Conservation (phyloP, 2,888 invertebrate genomes). For the Drosophila suboccidentalis region DNA sequence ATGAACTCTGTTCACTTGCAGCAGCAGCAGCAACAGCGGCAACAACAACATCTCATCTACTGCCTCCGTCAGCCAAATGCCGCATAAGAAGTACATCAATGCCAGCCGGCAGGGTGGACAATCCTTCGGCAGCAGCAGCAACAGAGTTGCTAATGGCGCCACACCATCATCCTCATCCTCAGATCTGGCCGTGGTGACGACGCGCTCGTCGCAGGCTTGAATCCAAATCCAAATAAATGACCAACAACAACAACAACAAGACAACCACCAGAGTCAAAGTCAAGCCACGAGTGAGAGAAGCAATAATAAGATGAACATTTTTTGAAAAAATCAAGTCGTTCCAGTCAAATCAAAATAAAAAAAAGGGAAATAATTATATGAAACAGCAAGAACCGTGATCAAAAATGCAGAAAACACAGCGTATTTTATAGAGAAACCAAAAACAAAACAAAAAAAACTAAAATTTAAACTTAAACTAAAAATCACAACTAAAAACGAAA, state of each 20-base stretch:
- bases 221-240: slow-evolving; percentile 22
- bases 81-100: slow-evolving; percentile 37
- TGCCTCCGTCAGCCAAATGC: slow-evolving; percentile 28
- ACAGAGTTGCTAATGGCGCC: slow-evolving; percentile 9
- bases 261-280: slow-evolving; percentile 43
- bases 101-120: slow-evolving; percentile 24
- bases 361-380: slow-evolving; percentile 42
- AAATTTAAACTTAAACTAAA: slow-evolving; percentile 34
- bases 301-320: slow-evolving; percentile 55
- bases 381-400: slow-evolving; percentile 79
- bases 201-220: slow-evolving; percentile 53
- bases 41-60: slow-evolving; percentile 16
- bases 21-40: slow-evolving; percentile 30
- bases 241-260: slow-evolving; percentile 42
- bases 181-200: slow-evolving; percentile 20
- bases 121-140: slow-evolving; percentile 30
- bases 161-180: slow-evolving; percentile 36
- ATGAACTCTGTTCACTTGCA: slow-evolving; percentile 72
- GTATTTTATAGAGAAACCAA: slow-evolving; percentile 70
- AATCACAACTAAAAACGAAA: slow-evolving; percentile 42
- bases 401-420: slow-evolving; percentile 58
- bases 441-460: slow-evolving; percentile 36
- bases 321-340: slow-evolving; percentile 75
- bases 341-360: slow-evolving; percentile 51
- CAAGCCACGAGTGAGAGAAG: slow-evolving; percentile 60